Evolutionary conservation across 1,140 invertebrate genomes (phyloP).

Genomic region (Callitettix versicolor): DNA sequence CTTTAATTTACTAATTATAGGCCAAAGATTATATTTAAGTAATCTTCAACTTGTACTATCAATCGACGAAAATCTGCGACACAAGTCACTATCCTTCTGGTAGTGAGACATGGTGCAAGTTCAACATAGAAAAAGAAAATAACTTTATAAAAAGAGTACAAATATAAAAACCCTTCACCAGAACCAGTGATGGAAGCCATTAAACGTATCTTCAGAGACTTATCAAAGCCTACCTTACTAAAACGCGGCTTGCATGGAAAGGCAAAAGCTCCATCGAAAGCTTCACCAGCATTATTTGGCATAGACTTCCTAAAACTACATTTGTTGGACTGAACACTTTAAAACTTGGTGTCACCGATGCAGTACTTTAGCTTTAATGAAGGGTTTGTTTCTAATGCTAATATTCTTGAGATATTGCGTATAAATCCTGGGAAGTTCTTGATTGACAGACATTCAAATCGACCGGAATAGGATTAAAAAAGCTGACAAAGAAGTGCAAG

Average conservation of each 20-base stretch:
- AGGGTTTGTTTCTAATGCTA: not conserved
- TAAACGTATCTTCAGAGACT: conserved; percentile 20
- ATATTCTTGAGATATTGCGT: not conserved
- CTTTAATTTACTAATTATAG: too few relatives aligned
- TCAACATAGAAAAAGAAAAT: conserved; percentile 10
- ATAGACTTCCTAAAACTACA: too few relatives aligned
- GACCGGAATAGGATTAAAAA: not conserved
- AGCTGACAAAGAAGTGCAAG: conserved; percentile 3
- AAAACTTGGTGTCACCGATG: not conserved
- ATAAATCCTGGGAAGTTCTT: not conserved
- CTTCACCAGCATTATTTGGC: conserved; percentile 1
- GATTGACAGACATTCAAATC: conserved; percentile 3
- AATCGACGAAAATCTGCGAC: too few relatives aligned
- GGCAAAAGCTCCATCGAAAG: conserved; percentile 4
- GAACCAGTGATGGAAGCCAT: too few relatives aligned
- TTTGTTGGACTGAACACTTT: not conserved
- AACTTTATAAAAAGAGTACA: conserved; percentile 7
- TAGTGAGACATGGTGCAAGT: too few relatives aligned
- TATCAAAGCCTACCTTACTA: conserved; percentile 9
- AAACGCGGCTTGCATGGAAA: conserved; percentile 2
- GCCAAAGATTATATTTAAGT: too few relatives aligned
- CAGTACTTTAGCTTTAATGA: conserved; percentile 1
- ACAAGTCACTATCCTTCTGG: conserved; percentile 28
- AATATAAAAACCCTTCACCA: not conserved
- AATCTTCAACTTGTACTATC: too few relatives aligned